Base-by-base conservation (phyloP, 2,113 vertebrate species). In the Condylura cristata region DNA sequence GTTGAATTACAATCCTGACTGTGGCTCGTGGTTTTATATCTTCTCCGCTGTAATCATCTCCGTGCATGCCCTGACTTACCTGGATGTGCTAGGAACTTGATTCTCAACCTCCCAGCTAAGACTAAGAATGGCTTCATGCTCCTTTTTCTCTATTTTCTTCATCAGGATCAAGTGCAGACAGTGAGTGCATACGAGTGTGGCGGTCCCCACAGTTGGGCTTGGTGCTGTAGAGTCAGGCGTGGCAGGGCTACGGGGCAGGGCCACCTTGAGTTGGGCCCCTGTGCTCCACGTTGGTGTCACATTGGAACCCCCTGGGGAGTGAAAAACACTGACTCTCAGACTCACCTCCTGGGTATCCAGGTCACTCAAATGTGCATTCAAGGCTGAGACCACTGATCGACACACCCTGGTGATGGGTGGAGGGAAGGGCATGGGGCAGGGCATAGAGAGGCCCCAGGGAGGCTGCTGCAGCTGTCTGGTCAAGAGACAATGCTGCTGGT, bases 141-240 rank as follows among this genome's bases (percentile, higher is more conserved):
- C 53, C 20, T 56, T 56, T 56, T 56, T 22, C 18, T 22, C 18
- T 53, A 53, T 53, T 53, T 53, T 53, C 18, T 22, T 22, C 20
- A 56, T 56, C 53, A 72, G 2, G 18, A 66, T 14, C 34, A 24
- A 10, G 6, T 18, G 70, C 61, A 37, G 22, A 28, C 0, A 4
- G 7, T 5, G 10, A 17, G 14, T 3, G 0, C 14, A 39, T 60
- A 28, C 16, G 22, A 2, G 4, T 3, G 39, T 2, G 0, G 78
- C 41, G 51, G 37, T 37, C n/a, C 34, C 34, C 16, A n/a, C 4
- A 3, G 26, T 60, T 5, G 1, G 46, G 44, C 16, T 24, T 9
- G 28, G 48, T 18, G 34, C 26, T 56, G 39, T 39, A 0, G 14
- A 48, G 39, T 12, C 18, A 8, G 3, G 3, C 4, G 0, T 0